phyloP scores from a whole-genome alignment of 2,888 invertebrate species.

The Drosophila aldrichi region DNA sequence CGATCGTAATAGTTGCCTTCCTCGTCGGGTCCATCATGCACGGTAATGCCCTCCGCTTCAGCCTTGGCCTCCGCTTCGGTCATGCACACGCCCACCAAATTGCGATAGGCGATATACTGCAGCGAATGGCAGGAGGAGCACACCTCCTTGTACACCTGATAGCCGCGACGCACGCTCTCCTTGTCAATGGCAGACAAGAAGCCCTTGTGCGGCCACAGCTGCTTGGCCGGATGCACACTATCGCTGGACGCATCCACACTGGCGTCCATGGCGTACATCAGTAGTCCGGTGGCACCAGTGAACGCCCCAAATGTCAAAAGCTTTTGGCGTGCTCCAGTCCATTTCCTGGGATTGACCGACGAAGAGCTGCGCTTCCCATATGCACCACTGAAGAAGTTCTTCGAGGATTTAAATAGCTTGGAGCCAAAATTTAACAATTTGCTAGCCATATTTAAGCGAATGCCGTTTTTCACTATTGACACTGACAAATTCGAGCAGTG shows the following conservation, averaged over 20 bases:
- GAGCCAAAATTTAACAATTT: constrained; percentile 40
- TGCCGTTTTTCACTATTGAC: neutral
- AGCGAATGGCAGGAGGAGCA: constrained; percentile 99
- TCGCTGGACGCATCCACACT: constrained; percentile 93
- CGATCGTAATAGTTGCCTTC: constrained; percentile 94
- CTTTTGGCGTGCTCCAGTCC: constrained; percentile 31
- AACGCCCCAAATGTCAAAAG: constrained; percentile 90
- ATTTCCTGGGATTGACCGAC: neutral
- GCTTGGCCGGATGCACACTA: constrained; percentile 92
- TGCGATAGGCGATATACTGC: constrained; percentile 95
- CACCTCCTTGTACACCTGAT: constrained; percentile 99
- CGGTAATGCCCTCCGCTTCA: constrained; percentile 94
- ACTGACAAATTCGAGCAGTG: constrained; percentile 28
- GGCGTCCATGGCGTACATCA: constrained; percentile 92
- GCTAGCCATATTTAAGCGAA: constrained; percentile 40
- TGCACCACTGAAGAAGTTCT: constrained; percentile 1
- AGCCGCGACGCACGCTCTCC: constrained; percentile 94
- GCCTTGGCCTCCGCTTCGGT: constrained; percentile 98
- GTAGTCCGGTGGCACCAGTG: constrained; percentile 93
- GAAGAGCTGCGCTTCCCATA: constrained; percentile 23
- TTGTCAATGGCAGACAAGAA: constrained; percentile 92
- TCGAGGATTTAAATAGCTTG: constrained; percentile 38
- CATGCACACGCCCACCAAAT: constrained; percentile 94
- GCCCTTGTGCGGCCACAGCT: constrained; percentile 94
- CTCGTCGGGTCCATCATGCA: constrained; percentile 93